A percentile compares a stretch with the other conserved stretches of the same genome.
phyloP scores from a whole-genome alignment of 2,888 invertebrate genomes.

The Apamea sordens region DNA sequence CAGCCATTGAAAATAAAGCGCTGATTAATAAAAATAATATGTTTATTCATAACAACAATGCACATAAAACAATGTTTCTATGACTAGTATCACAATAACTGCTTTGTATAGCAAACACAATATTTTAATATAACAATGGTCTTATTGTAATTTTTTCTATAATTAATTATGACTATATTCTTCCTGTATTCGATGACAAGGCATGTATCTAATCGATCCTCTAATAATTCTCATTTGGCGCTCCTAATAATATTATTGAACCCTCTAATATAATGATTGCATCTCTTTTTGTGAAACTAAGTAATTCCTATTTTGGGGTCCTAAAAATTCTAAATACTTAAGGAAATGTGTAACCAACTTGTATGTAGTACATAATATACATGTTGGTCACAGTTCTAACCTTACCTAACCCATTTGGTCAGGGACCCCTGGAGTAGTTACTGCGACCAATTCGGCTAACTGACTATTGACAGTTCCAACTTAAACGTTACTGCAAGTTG shows the following conservation, averaged over 20 bases:
- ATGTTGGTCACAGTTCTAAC: too few species aligned
- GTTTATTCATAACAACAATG: constrained; percentile 59
- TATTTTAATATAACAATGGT: constrained; percentile 36
- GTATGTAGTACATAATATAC: too few species aligned
- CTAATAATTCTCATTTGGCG: background rate
- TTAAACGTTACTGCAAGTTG: background rate
- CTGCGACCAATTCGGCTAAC: too few species aligned
- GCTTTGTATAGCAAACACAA: constrained; percentile 65
- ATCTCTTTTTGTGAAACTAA: background rate
- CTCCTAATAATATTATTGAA: background rate
- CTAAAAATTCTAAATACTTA: background rate
- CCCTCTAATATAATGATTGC: background rate
- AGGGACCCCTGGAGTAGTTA: too few species aligned
- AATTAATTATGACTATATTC: constrained; percentile 21
- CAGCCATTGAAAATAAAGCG: constrained; percentile 6
- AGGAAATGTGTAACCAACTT: background rate
- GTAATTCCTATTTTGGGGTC: background rate
- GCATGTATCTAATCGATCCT: background rate
- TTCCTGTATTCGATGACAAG: constrained; percentile 39
- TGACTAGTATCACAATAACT: constrained; percentile 81
- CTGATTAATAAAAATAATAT: constrained; percentile 34
- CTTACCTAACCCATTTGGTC: background rate
- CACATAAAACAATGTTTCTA: constrained; percentile 62
- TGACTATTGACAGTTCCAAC: background rate
- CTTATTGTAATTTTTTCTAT: constrained; percentile 9